These are phyloP conservation scores for Diadumene lineata DNA, from an alignment of 92 coral and sea anemone species.

Conservation along the genomic window DNA sequence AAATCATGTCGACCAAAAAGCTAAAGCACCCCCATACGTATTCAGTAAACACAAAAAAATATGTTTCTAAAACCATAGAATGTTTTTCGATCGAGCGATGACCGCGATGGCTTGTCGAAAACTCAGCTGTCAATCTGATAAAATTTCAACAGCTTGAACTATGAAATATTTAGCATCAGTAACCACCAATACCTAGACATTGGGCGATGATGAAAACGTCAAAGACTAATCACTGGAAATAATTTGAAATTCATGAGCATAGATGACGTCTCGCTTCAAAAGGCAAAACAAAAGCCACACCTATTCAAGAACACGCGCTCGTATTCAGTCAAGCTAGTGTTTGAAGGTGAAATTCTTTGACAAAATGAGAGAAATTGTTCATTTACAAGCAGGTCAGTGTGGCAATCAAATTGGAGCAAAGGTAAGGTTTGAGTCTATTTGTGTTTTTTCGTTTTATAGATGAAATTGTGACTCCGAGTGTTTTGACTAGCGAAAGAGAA, in stretches of 20 bases:
- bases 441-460: not conserved
- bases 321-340: not conserved
- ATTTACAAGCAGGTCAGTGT: constrained; percentile 95
- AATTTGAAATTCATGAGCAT: constrained; percentile 11
- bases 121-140: not conserved
- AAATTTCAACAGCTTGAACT: not conserved
- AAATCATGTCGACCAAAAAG: too few species aligned
- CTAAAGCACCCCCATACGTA: too few species aligned
- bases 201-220: not conserved
- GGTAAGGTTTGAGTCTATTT: constrained; percentile 34
- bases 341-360: not conserved
- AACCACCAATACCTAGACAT: not conserved
- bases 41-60: too few species aligned
- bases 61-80: too few species aligned
- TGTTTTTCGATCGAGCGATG: too few species aligned
- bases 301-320: not conserved
- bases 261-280: not conserved
- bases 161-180: constrained; percentile 1
- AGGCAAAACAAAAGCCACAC: constrained; percentile 13
- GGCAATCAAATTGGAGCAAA: constrained; percentile 97
- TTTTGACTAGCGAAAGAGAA: too few species aligned
- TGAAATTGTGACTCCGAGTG: too few species aligned
- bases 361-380: constrained; percentile 95
- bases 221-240: not conserved
- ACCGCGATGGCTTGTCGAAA: not conserved